Conservation (phyloP, 2,113 vertebrate species). For the Marmota flaviventris region DNA sequence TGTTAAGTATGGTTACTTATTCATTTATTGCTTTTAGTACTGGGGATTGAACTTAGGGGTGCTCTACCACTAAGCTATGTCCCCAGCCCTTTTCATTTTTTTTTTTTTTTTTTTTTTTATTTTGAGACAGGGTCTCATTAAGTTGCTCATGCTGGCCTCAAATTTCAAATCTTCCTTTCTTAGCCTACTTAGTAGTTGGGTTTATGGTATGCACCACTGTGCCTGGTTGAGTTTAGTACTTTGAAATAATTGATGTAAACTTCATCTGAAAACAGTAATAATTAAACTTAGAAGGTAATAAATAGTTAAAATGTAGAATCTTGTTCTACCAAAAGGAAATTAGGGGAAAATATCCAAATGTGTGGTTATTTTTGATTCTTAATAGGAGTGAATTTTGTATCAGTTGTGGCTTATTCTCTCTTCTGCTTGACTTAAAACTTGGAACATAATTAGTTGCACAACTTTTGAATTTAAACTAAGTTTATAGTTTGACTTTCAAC, state of each 20-base stretch:
- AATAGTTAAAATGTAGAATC: constrained; percentile 23
- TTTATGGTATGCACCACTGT: not conserved
- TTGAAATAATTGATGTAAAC: constrained; percentile 30
- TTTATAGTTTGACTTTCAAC: constrained; percentile 20
- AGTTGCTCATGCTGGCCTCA: not conserved
- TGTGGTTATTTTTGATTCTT: not conserved
- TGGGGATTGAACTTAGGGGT: not conserved
- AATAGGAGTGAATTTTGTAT: constrained; percentile 29
- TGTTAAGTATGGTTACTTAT: not conserved
- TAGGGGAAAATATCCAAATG: not conserved
- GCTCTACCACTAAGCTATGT: not conserved
- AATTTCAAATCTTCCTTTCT: not conserved
- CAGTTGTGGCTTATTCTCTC: not conserved
- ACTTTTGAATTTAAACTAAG: constrained; percentile 66
- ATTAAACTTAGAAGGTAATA: constrained; percentile 18
- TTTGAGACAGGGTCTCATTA: not conserved
- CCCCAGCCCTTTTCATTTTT: not conserved
- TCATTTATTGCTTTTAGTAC: not conserved
- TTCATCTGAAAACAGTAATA: constrained; percentile 37
- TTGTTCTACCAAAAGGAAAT: not conserved
- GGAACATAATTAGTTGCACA: constrained; percentile 7
- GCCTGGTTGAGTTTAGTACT: not conserved
- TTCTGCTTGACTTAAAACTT: constrained; percentile 13
- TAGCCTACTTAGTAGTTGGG: not conserved
- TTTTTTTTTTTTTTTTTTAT: not conserved